phyloP scores from a whole-genome alignment of 2,888 invertebrate species.

The Resseliella maxima region DNA sequence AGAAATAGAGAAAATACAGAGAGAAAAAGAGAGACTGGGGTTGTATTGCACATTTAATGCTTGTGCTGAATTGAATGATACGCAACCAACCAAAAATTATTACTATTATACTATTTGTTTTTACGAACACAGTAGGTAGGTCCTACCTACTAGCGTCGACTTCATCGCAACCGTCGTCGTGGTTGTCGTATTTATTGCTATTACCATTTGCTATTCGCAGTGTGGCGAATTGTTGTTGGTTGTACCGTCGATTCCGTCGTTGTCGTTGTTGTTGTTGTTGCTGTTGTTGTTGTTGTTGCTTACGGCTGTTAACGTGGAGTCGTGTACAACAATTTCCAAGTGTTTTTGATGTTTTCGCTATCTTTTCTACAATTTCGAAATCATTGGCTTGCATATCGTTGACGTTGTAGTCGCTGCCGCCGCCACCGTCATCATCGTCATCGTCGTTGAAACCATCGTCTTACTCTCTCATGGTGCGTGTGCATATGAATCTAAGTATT shows the following conservation, averaged over 20 bases:
- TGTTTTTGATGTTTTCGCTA: constrained; percentile 38
- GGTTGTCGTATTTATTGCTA: constrained; percentile 15
- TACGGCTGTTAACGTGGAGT: constrained; percentile 37
- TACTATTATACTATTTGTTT: constrained; percentile 51
- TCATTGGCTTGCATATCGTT: constrained; percentile 20
- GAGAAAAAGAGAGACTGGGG: not conserved
- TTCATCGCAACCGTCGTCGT: constrained; percentile 43
- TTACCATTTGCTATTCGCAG: constrained; percentile 41
- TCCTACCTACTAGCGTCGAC: constrained; percentile 37
- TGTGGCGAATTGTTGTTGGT: constrained; percentile 36
- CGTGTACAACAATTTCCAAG: not conserved
- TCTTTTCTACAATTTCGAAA: constrained; percentile 40
- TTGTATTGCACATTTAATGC: constrained; percentile 50
- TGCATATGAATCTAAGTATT: not conserved
- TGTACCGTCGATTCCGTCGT: not conserved
- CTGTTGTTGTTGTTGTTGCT: not conserved
- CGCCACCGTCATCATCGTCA: not conserved
- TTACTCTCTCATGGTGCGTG: not conserved
- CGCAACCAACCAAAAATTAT: constrained; percentile 54
- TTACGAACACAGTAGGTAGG: not conserved
- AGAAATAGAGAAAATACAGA: not conserved
- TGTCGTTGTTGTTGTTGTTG: not conserved
- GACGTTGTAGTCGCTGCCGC: not conserved
- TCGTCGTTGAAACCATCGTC: constrained; percentile 41
- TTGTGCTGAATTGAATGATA: constrained; percentile 49